Base-by-base conservation (phyloP, 1,140 invertebrate species). In the Schmidtea mediterranea region DNA sequence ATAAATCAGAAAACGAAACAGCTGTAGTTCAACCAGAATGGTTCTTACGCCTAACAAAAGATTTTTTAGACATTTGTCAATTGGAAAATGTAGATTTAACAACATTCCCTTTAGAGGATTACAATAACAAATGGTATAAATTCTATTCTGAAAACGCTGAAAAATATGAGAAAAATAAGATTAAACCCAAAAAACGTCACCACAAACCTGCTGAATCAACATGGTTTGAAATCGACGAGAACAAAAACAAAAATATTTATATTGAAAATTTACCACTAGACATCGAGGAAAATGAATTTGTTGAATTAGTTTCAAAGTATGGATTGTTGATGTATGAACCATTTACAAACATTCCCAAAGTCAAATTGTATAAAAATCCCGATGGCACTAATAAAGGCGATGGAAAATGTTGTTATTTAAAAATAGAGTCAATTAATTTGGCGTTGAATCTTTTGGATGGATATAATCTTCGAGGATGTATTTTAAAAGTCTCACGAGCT, bases 241-340 rank as follows among this genome's bases (percentile, higher is more conserved):
- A 76, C n/a, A 77, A 80, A 56, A 94, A 90, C 57, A 89, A 82
- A 1, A 89, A 90, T 66, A 84, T 98, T 1, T 98, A 98, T 71
- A 83, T 97, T 1, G 77, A 76, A 6, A 82, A 86, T 60, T 70
- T 98, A 51, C 89, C 90, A 0, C 54, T 74, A 43, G 80, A 89
- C 56, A 77, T 84, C 36, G 87, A 77, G 0, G 76, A 90, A 58
- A 65, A 72, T 19, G 76, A 89, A 52, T 72, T 62, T 52, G 59
- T 60, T 39, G 78, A 83, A 59, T 62, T 94, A 10, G 92, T 95
- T 77, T 74, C 75, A 54, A 97, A 95, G 67, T 95, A 79, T 72
- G 90, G 90, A n/a, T 69, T 95, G 18, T 74, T 97, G 15, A 80
- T 84, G 70, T 74, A 78, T 54, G 87, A 95, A 66, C 73, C 78